Evolutionary conservation across 2,113 vertebrate genomes (phyloP).

Genomic region (Buteo buteo): DNA sequence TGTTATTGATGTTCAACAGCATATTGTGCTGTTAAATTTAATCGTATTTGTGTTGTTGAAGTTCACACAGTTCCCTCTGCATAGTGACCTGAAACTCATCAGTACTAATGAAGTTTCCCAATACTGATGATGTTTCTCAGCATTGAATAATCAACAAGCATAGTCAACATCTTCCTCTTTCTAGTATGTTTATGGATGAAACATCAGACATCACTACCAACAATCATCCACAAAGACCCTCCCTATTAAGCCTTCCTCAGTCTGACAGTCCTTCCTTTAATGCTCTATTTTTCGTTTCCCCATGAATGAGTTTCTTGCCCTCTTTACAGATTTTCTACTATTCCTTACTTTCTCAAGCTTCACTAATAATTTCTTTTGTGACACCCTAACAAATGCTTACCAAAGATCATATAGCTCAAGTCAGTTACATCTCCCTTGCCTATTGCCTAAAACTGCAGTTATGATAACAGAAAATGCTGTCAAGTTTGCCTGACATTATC

Average conservation of each 20-base stretch:
- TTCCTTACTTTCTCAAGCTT: not conserved
- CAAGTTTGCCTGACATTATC: not conserved
- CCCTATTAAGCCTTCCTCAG: not conserved
- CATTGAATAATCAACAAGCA: not conserved
- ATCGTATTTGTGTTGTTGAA: not conserved
- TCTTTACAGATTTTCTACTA: not conserved
- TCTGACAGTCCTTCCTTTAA: not conserved
- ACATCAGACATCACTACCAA: not conserved
- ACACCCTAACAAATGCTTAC: not conserved
- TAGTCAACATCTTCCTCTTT: not conserved
- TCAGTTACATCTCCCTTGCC: not conserved
- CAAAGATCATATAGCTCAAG: not conserved
- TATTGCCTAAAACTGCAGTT: not conserved
- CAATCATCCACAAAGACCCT: not conserved
- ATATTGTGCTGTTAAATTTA: not conserved
- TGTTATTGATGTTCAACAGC: not conserved
- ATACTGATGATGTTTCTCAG: not conserved
- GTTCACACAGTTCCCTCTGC: not conserved
- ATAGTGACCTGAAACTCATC: not conserved
- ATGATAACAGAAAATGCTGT: not conserved
- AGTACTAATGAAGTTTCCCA: not conserved
- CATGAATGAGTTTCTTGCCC: not conserved
- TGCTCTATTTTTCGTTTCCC: not conserved
- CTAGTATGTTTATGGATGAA: not conserved
- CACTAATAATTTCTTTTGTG: not conserved